Conservation (phyloP, 1,140 invertebrate genomes). For the Heliconius eleuchia region DNA sequence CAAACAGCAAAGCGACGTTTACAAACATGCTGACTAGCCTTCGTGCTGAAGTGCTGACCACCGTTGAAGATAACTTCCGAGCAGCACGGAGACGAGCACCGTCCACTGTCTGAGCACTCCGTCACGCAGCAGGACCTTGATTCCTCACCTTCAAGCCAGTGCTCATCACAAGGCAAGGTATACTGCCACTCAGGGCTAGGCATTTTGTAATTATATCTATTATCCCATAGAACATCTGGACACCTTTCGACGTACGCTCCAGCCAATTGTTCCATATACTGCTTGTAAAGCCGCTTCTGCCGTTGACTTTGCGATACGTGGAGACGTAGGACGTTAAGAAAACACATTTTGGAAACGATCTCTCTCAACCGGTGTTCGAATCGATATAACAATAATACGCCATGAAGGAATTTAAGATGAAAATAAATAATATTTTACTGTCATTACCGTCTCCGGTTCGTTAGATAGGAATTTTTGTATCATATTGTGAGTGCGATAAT, state of each 20-base stretch:
- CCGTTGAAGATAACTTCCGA: constrained; percentile 80
- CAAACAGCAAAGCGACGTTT: constrained; percentile 54
- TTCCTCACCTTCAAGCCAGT: constrained; percentile 56
- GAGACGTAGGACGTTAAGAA: constrained; percentile 75
- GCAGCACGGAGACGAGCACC: constrained; percentile 76
- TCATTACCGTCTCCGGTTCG: constrained; percentile 25
- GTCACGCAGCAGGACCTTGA: constrained; percentile 59
- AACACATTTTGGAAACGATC: constrained; percentile 69
- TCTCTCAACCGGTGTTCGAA: background rate
- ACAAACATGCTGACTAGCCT: constrained; percentile 54
- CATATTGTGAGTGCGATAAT: constrained; percentile 23
- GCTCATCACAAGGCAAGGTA: constrained; percentile 55
- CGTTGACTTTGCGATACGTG: constrained; percentile 76
- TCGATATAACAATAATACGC: background rate
- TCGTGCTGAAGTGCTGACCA: constrained; percentile 73
- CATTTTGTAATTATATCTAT: constrained; percentile 53
- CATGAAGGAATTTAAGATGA: constrained; percentile 25
- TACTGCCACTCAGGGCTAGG: constrained; percentile 65
- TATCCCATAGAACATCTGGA: constrained; percentile 60
- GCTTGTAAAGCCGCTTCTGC: constrained; percentile 79
- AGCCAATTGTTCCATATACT: constrained; percentile 75
- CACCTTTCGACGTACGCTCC: constrained; percentile 72
- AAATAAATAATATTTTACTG: constrained; percentile 25
- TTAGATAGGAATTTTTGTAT: constrained; percentile 34
- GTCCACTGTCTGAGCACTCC: constrained; percentile 67